Conservation (phyloP, 2,888 invertebrate genomes). For the Digitonthophagus gazella region DNA sequence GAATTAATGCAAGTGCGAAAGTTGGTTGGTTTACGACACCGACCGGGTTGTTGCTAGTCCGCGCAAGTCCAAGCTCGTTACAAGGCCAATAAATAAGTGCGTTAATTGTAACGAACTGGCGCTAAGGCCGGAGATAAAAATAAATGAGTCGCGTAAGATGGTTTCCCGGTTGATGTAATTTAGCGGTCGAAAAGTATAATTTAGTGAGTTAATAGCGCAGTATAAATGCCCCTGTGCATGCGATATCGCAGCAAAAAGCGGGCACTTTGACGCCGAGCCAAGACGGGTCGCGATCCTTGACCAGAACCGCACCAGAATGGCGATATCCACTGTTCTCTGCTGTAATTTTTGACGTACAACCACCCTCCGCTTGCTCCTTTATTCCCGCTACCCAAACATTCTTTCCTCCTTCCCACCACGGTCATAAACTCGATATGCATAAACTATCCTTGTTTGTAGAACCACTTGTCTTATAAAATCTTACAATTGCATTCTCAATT, state of each 20-base stretch:
- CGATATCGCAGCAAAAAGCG: conserved; percentile 25
- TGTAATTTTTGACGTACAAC: neutral
- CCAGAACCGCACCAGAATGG: conserved; percentile 21
- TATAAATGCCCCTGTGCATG: conserved; percentile 26
- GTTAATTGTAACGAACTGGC: neutral
- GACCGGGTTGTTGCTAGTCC: neutral
- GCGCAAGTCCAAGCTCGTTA: neutral
- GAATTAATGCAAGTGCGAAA: neutral
- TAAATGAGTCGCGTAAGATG: conserved; percentile 9
- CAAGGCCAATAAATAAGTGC: neutral
- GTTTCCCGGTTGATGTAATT: conserved; percentile 23
- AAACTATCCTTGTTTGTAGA: neutral
- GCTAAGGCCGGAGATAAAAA: conserved; percentile 9
- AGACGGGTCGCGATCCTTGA: conserved; percentile 28
- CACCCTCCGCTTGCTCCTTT: neutral
- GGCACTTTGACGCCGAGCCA: conserved; percentile 30
- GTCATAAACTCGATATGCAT: neutral
- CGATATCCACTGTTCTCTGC: neutral
- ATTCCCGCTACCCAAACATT: neutral
- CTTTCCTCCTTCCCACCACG: neutral
- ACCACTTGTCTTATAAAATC: neutral
- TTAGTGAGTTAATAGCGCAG: conserved; percentile 26
- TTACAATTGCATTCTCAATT: neutral
- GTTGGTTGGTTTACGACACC: neutral
- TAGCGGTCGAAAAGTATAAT: conserved; percentile 20